Evolutionary conservation across 1,140 invertebrate genomes (phyloP), one percentile per base, ranked within the genome.

Genomic region (Aphelinus certus): DNA sequence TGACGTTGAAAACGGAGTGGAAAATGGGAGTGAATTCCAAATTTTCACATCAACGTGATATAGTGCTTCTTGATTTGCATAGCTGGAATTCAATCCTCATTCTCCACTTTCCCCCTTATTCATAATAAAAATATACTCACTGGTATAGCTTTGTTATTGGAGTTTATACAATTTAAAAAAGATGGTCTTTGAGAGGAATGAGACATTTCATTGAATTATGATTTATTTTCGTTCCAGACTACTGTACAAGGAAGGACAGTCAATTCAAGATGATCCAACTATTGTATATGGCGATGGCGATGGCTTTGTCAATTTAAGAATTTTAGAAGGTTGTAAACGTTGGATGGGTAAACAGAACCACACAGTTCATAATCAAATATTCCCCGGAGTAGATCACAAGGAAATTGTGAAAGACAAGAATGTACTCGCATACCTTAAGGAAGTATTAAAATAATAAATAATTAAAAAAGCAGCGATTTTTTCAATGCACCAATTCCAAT

Each of bases 261-360:
- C 91, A 77, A 91, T 95, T 53, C 91, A 95, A 79, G 92, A 92
- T 3, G 92, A 92, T 75, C 97, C 97, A 0, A 88, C 89, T 7
- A 88, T 97, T n/a, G 88, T 92, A 3, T 88, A 88, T 71, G 97
- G 96, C 1, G 92, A 97, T 84, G 98, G 98, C 1, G 98, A 99
- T 89, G 98, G 98, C 10, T 99, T 97, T 0, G 97, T 99, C 0
- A 99, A 98, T 88, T 82, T 91, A 62, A 89, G 95, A 72, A 97
- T 95, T 78, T 89, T 98, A 5, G 85, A 91, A 76, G 95, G 92
- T 3, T 98, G 97, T 86, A 83, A 90, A 45, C 88, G 90, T 71
- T 98, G 96, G 96, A 78, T 80, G 58, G 78, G 53, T 0, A 81
- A 87, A 60, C 93, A 94, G 81, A 91, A 91, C 73, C 89, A 91